Conservation (phyloP, 2,797 vertebrate species). For the Rhinoraja longicauda region DNA sequence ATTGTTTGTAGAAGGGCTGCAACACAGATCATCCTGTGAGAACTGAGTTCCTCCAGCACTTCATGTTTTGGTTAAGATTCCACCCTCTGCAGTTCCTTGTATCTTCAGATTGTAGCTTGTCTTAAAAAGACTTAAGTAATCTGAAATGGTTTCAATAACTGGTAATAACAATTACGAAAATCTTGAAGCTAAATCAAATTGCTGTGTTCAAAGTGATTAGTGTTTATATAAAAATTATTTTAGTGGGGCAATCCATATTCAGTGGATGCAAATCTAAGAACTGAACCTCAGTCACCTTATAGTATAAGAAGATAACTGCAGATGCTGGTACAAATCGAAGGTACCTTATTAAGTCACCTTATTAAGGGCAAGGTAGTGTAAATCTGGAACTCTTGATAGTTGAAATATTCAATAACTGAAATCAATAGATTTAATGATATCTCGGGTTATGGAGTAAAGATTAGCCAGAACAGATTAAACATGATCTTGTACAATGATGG, state of each 20-base stretch:
- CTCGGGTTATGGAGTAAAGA: not conserved
- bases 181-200: not conserved
- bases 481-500: not conserved
- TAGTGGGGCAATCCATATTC: not conserved
- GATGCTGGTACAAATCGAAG: too few relatives aligned
- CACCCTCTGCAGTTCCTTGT: too few relatives aligned
- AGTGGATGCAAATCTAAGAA: not conserved
- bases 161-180: not conserved
- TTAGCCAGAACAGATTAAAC: not conserved
- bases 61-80: too few relatives aligned
- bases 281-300: not conserved
- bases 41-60: too few relatives aligned
- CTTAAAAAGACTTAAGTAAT: not conserved
- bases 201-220: not conserved
- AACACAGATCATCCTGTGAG: not conserved
- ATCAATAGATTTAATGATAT: not conserved
- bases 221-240: not conserved
- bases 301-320: too few relatives aligned
- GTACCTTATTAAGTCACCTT: too few relatives aligned
- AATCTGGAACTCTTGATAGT: not conserved
- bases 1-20: not conserved
- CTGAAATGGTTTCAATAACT: not conserved
- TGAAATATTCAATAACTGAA: not conserved
- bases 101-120: not conserved
- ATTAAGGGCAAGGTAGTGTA: not conserved